Base-by-base conservation (phyloP, 2,888 invertebrate genomes). In the Polyommatus icarus region DNA sequence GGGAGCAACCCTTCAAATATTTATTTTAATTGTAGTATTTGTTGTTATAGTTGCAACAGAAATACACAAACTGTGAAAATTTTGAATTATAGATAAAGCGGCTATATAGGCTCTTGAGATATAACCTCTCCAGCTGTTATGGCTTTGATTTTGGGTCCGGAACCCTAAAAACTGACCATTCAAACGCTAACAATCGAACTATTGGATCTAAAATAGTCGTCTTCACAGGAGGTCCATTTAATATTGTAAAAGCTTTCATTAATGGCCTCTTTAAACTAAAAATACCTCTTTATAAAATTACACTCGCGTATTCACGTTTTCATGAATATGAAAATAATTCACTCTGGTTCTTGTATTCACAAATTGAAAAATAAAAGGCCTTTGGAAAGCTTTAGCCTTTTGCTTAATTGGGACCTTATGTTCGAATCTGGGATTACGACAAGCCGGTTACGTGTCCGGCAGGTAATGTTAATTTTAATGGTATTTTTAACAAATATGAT, bases 301-400 rank as follows among this genome's bases (percentile, higher is more conserved):
- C 67, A 67, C 29, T 67, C 67, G 15, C 29, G 18, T 18, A 67
- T 67, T 32, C 29, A 32, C 18, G 67, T 67, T 67, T 67, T 67
- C 18, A 67, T 67, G 32, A 67, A 67, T 67, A 67, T 32, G 29
- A 67, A 67, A 67, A 67, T 67, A 67, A 67, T 67, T 67, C 67
- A 67, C 67, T 67, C 29, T 29, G 67, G 32, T 32, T 67, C 32
- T 29, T 67, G 67, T 40, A 20, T 73, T 73, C 12, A 73, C 46
- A 73, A 40, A 73, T 73, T 24, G 24, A 20, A 73, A 73, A 40
- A 40, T 73, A 20, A 46, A 73, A 40, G 6, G 73, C 6, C 40
- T 46, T 40, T 72, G 36, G 72, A 73, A 73, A 73, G 73, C 73
- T 73, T 46, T 46, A 72, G 67, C 67, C 15, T 29, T 67, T 67